Evolutionary conservation across 2,888 invertebrate genomes (phyloP), one percentile per base, ranked within the genome.

Genomic region (Neuroscelio doddi): DNA sequence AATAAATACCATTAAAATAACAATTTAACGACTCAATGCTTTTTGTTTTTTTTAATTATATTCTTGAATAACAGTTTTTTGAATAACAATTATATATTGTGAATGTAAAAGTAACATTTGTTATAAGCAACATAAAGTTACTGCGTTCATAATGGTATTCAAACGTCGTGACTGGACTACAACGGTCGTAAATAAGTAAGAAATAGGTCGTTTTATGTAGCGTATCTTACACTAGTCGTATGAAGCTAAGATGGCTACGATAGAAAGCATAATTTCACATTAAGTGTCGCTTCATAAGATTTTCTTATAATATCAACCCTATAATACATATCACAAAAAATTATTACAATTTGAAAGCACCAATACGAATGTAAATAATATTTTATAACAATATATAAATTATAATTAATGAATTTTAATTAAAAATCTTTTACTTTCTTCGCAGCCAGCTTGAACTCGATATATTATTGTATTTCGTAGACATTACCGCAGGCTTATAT

Each of bases 211-310:
- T 73, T 68, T 58, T 66, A 53, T 27, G 49, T 71, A 74, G 62
- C 72, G 66, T 75, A 75, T 76, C 74, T 78, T 76, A 75, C 70
- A 71, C 71, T 76, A 75, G 73, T 72, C 49, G 49, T 74, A 71
- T 51, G 66, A 71, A 76, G 71, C 68, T 69, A 73, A 75, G 68
- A 64, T 74, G 72, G 70, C 75, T 70, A 71, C 64, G 75, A 77
- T 70, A 74, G 70, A 75, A 71, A 72, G 57, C 57, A 51, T 38
- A 9, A 16, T 17, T 36, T 36, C 14, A 21, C 21, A 21, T 21
- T 5, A 21, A 21, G 21, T 21, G 21, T 21, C 21, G 21, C 21
- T 5, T 21, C 5, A 5, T 30, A 9, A 9, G n/a, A 30, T 30
- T 30, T 30, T 21, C 21, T 21, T 21, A 21, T 3, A 21, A 5